Percentiles rank a stretch among this genome's conserved stretches.
Evolutionary conservation across 2,888 invertebrate species (phyloP).

Genomic region (Pyrochroa serraticornis): DNA sequence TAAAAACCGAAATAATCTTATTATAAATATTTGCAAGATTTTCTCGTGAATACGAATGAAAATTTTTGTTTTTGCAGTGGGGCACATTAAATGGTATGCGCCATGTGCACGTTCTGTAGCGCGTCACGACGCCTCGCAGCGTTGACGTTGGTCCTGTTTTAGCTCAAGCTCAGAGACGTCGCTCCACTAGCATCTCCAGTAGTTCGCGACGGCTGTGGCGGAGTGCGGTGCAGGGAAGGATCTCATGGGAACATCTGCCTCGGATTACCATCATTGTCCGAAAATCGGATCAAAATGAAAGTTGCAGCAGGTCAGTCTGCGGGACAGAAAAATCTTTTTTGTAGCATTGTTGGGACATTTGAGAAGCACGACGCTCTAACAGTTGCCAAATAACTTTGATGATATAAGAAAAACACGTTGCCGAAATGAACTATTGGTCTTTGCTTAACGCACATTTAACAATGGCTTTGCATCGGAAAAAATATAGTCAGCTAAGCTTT

Average conservation of each 20-base stretch:
- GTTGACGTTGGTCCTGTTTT: slow-evolving; percentile 45
- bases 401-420: too few species aligned
- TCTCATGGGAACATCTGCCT: slow-evolving; percentile 25
- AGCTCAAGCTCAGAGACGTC: slow-evolving; percentile 38
- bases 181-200: slow-evolving; percentile 37
- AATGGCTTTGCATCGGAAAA: too few species aligned
- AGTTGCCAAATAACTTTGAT: too few species aligned
- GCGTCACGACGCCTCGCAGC: slow-evolving; percentile 29
- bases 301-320: slow-evolving; percentile 42
- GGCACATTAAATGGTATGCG: slow-evolving; percentile 6
- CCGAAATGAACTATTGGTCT: too few species aligned
- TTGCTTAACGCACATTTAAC: too few species aligned
- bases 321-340: slow-evolving; percentile 11
- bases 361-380: slow-evolving; percentile 2
- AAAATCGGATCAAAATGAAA: slow-evolving; percentile 38
- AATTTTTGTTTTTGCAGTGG: too few species aligned
- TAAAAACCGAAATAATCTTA: too few species aligned
- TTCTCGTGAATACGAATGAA: neutral
- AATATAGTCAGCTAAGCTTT: too few species aligned
- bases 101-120: slow-evolving; percentile 11
- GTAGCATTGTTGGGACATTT: slow-evolving; percentile 8
- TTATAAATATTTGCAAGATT: neutral
- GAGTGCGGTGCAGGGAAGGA: slow-evolving; percentile 27
- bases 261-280: slow-evolving; percentile 20
- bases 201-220: slow-evolving; percentile 37